A percentile compares a stretch with the other conserved stretches of the same genome.
Conservation (phyloP, 2,113 vertebrate species). For the Amphilophus citrinellus region DNA sequence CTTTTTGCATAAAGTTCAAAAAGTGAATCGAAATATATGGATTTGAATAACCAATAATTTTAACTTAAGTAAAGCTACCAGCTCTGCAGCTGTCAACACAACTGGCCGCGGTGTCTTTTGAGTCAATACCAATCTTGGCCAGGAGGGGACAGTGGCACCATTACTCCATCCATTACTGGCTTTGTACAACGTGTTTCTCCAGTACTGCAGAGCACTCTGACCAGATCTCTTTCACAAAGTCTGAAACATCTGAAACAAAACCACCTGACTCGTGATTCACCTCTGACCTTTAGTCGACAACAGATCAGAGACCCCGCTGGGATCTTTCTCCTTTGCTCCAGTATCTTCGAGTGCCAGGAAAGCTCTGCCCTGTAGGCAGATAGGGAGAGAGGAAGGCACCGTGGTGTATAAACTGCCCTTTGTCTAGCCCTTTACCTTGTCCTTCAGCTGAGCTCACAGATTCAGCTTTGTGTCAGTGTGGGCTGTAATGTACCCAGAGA, state of each 20-base stretch:
- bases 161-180: neutral
- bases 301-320: conserved; percentile 35
- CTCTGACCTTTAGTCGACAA: conserved; percentile 29
- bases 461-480: conserved; percentile 42
- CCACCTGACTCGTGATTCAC: conserved; percentile 32
- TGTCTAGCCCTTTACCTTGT: conserved; percentile 47
- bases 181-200: neutral
- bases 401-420: conserved; percentile 38
- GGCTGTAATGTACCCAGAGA: conserved; percentile 35
- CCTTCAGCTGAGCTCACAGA: conserved; percentile 30
- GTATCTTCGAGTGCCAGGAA: conserved; percentile 32
- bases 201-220: neutral
- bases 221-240: conserved; percentile 30
- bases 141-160: conserved; percentile 68
- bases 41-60: no score
- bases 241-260: conserved; percentile 55
- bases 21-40: no score
- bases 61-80: no score
- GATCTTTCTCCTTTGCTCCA: conserved; percentile 41
- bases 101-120: neutral
- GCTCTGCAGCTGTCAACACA: neutral
- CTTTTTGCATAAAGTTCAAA: no score
- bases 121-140: conserved; percentile 22
- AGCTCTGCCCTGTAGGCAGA: conserved; percentile 60
- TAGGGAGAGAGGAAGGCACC: conserved; percentile 40